These are phyloP conservation scores for Schizaphis graminum DNA, from an alignment of 2,888 invertebrate species.

Conservation along the genomic window DNA sequence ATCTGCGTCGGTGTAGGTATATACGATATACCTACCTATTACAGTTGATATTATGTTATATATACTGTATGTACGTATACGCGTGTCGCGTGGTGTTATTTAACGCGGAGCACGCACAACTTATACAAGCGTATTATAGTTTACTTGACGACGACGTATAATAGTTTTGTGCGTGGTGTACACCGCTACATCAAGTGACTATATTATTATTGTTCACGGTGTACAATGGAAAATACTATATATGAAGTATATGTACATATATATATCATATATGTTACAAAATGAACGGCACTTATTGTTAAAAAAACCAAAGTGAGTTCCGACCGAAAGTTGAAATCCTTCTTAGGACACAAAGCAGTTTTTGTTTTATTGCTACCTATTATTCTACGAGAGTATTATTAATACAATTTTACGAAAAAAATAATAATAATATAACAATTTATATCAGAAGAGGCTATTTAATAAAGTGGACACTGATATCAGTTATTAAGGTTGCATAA, in stretches of 20 bases:
- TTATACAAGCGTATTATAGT: background rate
- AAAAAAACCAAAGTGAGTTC: background rate
- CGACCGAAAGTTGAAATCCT: background rate
- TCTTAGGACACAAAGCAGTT: background rate
- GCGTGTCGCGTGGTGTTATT: background rate
- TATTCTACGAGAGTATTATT: background rate
- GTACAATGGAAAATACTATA: background rate
- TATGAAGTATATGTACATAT: background rate
- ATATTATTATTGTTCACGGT: background rate
- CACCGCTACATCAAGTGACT: background rate
- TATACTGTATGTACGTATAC: background rate
- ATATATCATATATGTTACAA: background rate
- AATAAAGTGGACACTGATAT: background rate
- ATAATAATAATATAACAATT: slow-evolving; percentile 2
- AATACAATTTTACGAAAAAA: background rate
- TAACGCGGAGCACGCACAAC: background rate
- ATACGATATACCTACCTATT: too few species aligned
- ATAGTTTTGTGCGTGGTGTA: slow-evolving; percentile 12
- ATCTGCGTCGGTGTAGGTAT: background rate
- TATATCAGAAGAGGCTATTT: background rate
- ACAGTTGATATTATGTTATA: background rate
- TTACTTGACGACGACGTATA: background rate
- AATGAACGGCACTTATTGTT: background rate
- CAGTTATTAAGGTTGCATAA: background rate
- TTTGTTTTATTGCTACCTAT: background rate